Conservation (phyloP, 1,140 invertebrate species). For the Sycophila sp. region DNA sequence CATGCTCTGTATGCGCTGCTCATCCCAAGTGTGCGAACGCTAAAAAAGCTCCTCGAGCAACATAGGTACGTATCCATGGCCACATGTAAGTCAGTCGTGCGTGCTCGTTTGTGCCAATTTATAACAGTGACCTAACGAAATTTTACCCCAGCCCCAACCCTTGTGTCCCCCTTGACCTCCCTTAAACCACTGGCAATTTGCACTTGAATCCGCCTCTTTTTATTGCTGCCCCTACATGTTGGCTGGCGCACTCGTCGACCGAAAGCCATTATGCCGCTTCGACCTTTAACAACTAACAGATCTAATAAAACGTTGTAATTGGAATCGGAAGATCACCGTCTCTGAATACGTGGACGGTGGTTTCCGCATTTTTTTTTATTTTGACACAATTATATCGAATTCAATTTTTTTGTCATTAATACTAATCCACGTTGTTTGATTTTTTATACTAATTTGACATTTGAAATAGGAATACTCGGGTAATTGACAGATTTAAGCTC, state of each 20-base stretch:
- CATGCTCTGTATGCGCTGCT: neutral
- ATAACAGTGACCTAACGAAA: conserved; percentile 16
- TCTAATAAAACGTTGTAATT: neutral
- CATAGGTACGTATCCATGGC: conserved; percentile 48
- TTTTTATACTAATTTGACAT: neutral
- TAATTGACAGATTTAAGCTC: no score
- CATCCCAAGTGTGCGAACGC: conserved; percentile 7
- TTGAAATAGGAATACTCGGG: neutral
- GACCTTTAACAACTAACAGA: neutral
- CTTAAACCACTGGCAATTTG: conserved; percentile 4
- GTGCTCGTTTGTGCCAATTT: conserved; percentile 41
- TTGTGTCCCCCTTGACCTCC: neutral
- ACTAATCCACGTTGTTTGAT: neutral
- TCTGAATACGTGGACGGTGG: neutral
- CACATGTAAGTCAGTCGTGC: conserved; percentile 42
- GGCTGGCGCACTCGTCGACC: neutral
- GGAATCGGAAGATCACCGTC: neutral
- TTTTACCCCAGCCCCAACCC: neutral
- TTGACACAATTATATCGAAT: neutral
- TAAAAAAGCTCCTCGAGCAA: conserved; percentile 16
- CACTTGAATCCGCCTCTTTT: conserved; percentile 17
- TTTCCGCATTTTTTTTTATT: neutral
- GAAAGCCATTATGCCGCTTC: neutral
- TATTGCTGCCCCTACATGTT: conserved; percentile 12
- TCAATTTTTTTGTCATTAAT: no score